These are phyloP conservation scores for Scarus forsteni DNA, from an alignment of 2,797 vertebrate species.

Conservation along the genomic window DNA sequence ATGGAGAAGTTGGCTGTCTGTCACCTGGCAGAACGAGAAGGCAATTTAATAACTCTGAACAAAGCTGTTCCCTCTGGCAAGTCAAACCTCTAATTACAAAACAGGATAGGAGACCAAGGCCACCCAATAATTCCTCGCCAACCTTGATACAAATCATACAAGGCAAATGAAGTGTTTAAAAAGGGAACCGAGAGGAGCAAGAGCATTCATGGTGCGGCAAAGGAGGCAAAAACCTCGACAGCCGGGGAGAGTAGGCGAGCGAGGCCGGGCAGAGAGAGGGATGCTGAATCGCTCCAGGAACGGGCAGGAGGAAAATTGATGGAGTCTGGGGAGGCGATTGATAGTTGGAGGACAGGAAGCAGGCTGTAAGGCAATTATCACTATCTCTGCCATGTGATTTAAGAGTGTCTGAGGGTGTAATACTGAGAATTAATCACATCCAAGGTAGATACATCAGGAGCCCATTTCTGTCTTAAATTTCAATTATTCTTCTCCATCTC, in stretches of 20 bases:
- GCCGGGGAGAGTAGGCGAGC: conserved; percentile 4
- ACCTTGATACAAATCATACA: conserved; percentile 79
- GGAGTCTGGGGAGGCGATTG: conserved; percentile 75
- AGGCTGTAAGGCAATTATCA: conserved; percentile 80
- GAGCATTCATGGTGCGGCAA: conserved; percentile 21
- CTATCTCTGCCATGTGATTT: conserved; percentile 79
- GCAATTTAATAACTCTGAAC: conserved; percentile 77
- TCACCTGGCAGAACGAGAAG: conserved; percentile 63
- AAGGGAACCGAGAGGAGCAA: conserved; percentile 23
- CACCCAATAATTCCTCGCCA: conserved; percentile 71
- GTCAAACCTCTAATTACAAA: conserved; percentile 81
- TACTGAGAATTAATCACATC: conserved; percentile 77
- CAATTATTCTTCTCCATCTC: conserved; percentile 65
- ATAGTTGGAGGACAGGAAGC: conserved; percentile 83
- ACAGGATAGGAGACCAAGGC: conserved; percentile 65
- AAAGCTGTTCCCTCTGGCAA: conserved; percentile 69
- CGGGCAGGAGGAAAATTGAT: conserved; percentile 76
- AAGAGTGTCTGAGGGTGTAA: conserved; percentile 73
- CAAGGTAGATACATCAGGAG: conserved; percentile 61
- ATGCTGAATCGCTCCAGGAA: conserved; percentile 45
- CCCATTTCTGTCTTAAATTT: conserved; percentile 73
- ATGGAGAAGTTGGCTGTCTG: conserved; percentile 58
- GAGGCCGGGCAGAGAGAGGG: conserved; percentile 28
- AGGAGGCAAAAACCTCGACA: background rate
- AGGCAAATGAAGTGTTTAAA: conserved; percentile 77